Evolutionary conservation across 2,797 vertebrate genomes (phyloP).

Genomic region (Orientallactaga sibirica): DNA sequence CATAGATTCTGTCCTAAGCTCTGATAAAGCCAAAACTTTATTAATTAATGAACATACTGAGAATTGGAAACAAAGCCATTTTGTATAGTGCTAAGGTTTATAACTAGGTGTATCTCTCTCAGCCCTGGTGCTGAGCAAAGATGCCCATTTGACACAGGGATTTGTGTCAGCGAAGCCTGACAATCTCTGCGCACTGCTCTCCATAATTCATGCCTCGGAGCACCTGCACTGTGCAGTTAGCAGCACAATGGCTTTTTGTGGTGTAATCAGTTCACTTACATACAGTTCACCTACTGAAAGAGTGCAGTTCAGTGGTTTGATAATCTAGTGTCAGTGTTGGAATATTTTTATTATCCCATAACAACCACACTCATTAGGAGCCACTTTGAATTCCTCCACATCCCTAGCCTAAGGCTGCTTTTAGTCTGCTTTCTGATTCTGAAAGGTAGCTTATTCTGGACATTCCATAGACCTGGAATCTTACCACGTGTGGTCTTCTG

Average conservation of each 20-base stretch:
- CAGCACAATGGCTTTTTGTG: not conserved
- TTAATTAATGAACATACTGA: constrained; percentile 28
- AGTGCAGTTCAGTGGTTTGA: too few species aligned
- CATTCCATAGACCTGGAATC: not conserved
- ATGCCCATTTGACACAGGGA: not conserved
- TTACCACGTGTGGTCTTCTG: not conserved
- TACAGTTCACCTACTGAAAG: not conserved
- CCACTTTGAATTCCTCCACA: not conserved
- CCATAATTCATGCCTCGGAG: constrained; percentile 41
- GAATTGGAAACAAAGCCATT: constrained; percentile 55
- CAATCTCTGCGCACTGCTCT: constrained; percentile 6
- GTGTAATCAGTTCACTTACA: not conserved
- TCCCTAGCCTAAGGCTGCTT: not conserved
- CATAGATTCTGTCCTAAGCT: not conserved
- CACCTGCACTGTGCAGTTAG: not conserved
- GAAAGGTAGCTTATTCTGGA: constrained; percentile 18
- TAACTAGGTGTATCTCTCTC: not conserved
- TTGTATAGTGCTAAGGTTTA: not conserved
- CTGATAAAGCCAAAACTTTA: constrained; percentile 20
- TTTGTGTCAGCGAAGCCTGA: not conserved
- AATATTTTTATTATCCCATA: too few species aligned
- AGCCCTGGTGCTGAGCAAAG: not conserved
- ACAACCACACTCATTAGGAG: not conserved
- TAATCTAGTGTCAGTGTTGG: too few species aligned
- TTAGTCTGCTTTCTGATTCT: constrained; percentile 8